phyloP scores from a whole-genome alignment of 2,888 invertebrate genomes.

The Blastobasis lacticolella region DNA sequence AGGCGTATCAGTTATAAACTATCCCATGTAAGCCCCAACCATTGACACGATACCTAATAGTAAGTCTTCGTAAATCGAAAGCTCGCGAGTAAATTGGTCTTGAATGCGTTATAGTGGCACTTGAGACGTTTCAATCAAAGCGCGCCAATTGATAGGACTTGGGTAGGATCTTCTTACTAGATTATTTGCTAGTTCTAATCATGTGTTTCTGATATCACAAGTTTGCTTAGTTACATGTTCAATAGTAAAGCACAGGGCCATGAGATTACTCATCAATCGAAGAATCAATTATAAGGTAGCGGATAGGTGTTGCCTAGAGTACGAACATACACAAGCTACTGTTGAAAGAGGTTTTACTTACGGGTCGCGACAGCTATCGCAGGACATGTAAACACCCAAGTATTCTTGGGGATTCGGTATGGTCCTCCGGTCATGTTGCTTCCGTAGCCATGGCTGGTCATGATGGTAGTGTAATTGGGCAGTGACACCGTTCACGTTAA shows the following conservation, averaged over 20 bases:
- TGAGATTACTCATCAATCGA: neutral
- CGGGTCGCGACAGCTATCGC: neutral
- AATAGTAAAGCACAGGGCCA: neutral
- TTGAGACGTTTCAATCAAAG: neutral
- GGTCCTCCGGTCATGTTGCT: neutral
- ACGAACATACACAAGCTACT: too few relatives aligned
- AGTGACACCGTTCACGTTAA: neutral
- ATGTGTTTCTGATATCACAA: neutral
- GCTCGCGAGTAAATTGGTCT: neutral
- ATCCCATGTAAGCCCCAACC: neutral
- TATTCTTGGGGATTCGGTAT: too few relatives aligned
- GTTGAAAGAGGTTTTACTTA: neutral
- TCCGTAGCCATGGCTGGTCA: neutral
- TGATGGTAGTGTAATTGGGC: neutral
- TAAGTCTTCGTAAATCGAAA: neutral
- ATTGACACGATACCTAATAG: neutral
- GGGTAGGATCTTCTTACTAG: neutral
- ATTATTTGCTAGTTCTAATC: neutral
- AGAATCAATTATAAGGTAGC: neutral
- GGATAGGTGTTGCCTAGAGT: too few relatives aligned
- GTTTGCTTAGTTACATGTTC: neutral
- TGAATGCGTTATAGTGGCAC: neutral
- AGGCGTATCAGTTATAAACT: neutral
- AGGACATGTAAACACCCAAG: too few relatives aligned
- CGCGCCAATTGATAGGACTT: neutral